Base-by-base conservation (phyloP, 1,140 invertebrate genomes). In the Listronotus bonariensis region DNA sequence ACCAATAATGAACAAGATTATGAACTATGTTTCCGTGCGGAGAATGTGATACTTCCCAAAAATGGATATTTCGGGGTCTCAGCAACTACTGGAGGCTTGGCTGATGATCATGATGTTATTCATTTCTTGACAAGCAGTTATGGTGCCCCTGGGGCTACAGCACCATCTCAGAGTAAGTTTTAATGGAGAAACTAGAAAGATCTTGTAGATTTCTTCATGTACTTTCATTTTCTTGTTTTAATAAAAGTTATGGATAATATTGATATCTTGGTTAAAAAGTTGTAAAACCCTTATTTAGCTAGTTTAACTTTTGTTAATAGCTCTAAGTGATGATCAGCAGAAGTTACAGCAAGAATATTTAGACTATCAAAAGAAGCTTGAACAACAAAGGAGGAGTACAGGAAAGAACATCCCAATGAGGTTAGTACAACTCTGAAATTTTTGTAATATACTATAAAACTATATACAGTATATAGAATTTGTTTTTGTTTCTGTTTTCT, bases 101-200 rank as follows among this genome's bases (percentile, higher is more conserved):
- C 87, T 75, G 96, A 98, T 83, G 96, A 98, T 83, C 95, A 97
- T 74, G 95, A 99, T 83, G 93, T 97, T 9, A 83, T 96, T 45
- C 92, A 96, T 75, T 93, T 99, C 74, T 81, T 98, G 46, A 95
- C 95, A 4, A 89, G 88, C 14, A 96, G 93, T 69, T 62, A 41
- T 17, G 40, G 20, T 18, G 55, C 53, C 12, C 40, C 63, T 9
- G 46, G 54, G 5, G 45, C 63, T 15, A 60, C 58, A 1, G 17
- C 46, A 20, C 40, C 52, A 17, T 45, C 14, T 12, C 20, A 26
- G 17, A 31, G 41, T 49, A 43, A 38, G 54, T 34, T 32, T 53
- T 1, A 26, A 5, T 26, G 5, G 5, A 26, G 20, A 26, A 26
- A 26, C 5, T 26, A 26, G 20, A 3, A 1, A 26, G 2, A 3